Percentiles rank a stretch among this genome's conserved stretches.
Conservation (phyloP, 2,113 vertebrate species). For the Tor tambroides region DNA sequence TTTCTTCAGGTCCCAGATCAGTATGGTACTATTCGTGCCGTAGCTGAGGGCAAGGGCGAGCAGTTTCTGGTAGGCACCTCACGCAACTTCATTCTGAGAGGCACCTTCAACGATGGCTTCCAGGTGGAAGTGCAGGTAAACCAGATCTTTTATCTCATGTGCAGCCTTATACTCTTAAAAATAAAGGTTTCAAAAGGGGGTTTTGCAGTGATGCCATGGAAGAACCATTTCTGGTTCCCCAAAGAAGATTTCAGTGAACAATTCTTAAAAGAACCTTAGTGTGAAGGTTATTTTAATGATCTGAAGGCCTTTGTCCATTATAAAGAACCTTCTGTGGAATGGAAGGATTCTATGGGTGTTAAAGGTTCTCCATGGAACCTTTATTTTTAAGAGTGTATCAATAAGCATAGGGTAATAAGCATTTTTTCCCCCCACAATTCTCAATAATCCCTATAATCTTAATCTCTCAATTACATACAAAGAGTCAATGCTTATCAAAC, state of each 20-base stretch:
- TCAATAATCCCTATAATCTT: background rate
- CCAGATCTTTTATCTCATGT: background rate
- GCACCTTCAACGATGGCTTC: conserved; percentile 94
- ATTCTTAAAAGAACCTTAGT: too few relatives aligned
- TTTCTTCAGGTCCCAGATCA: conserved; percentile 89
- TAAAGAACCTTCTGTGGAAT: too few relatives aligned
- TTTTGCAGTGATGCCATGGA: too few relatives aligned
- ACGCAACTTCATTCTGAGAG: conserved; percentile 92
- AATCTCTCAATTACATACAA: background rate
- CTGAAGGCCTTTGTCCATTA: too few relatives aligned
- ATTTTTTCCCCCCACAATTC: background rate
- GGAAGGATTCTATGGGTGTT: too few relatives aligned
- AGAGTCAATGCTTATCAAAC: background rate
- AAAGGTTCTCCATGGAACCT: too few relatives aligned
- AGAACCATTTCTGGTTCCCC: too few relatives aligned
- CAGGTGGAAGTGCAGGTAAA: conserved; percentile 93
- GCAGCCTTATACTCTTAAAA: too few relatives aligned
- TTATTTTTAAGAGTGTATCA: too few relatives aligned
- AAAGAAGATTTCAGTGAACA: too few relatives aligned
- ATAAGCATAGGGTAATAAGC: background rate
- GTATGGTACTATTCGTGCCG: conserved; percentile 92
- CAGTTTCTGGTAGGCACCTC: conserved; percentile 96
- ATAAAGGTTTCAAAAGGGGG: too few relatives aligned
- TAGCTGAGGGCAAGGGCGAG: conserved; percentile 92
- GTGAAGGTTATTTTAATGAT: too few relatives aligned